These are phyloP conservation scores for Emmelina monodactyla DNA, from an alignment of 2,888 invertebrate genomes.

Conservation along the genomic window DNA sequence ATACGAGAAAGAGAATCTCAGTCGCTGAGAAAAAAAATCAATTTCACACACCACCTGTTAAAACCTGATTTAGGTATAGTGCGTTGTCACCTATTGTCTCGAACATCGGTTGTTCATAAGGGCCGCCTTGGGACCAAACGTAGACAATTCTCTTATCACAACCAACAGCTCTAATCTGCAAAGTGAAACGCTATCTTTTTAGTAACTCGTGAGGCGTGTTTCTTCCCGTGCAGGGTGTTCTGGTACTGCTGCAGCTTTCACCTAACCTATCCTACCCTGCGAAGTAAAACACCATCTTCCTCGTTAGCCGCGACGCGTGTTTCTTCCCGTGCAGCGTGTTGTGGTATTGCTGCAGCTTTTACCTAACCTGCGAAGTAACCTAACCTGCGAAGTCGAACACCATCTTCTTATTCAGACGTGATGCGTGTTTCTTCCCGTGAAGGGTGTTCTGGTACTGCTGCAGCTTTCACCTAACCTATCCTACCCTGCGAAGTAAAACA, in stretches of 20 bases:
- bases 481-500: conserved; percentile 83
- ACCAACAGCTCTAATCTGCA: conserved; percentile 67
- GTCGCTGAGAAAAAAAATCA: no score
- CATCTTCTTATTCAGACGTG: conserved; percentile 72
- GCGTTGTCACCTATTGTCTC: no score
- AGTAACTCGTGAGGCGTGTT: conserved; percentile 72
- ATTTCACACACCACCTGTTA: no score
- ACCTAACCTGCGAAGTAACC: no score
- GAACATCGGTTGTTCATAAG: no score
- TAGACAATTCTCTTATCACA: no score
- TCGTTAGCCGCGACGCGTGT: conserved; percentile 71
- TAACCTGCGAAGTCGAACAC: conserved; percentile 82
- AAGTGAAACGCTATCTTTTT: conserved; percentile 82
- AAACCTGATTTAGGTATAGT: no score
- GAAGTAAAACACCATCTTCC: conserved; percentile 81
- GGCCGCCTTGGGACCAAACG: no score
- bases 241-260: conserved; percentile 72
- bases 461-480: no score
- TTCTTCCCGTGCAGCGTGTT: conserved; percentile 72
- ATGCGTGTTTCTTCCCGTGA: conserved; percentile 73
- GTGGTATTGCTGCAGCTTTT: conserved; percentile 71
- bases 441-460: conserved; percentile 72
- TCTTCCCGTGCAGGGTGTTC: conserved; percentile 70
- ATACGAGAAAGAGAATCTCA: no score
- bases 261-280: no score